Evolutionary conservation across 2,797 vertebrate species (phyloP).

Genomic region (Lates japonicus): DNA sequence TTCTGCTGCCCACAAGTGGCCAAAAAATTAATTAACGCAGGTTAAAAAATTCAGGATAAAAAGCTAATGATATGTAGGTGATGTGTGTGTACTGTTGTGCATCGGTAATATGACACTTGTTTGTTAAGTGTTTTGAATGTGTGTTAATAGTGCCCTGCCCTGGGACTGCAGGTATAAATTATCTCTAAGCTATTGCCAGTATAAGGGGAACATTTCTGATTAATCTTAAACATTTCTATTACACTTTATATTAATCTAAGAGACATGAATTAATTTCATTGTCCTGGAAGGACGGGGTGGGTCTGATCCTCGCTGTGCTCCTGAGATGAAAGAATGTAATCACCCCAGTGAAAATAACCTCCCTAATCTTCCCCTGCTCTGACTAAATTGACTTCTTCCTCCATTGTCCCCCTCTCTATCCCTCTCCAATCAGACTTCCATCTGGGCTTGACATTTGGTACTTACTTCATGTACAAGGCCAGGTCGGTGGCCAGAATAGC

Average conservation of each 20-base stretch:
- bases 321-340: neutral
- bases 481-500: constrained; percentile 97
- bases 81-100: no score
- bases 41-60: neutral
- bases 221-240: no score
- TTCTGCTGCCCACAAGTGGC: neutral
- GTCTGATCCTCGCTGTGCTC: neutral
- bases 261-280: neutral
- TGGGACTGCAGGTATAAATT: neutral
- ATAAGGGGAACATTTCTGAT: neutral
- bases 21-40: neutral
- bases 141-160: no score
- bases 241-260: neutral
- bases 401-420: neutral
- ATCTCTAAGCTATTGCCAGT: neutral
- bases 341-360: neutral
- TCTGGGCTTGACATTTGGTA: constrained; percentile 72
- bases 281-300: neutral
- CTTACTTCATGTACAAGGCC: constrained; percentile 98
- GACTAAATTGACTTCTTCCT: neutral
- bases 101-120: no score
- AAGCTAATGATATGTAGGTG: neutral
- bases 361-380: neutral
- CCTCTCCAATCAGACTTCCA: constrained; percentile 44
- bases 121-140: neutral